Base-by-base conservation (phyloP, 1,140 invertebrate genomes). In the Spodoptera litura region DNA sequence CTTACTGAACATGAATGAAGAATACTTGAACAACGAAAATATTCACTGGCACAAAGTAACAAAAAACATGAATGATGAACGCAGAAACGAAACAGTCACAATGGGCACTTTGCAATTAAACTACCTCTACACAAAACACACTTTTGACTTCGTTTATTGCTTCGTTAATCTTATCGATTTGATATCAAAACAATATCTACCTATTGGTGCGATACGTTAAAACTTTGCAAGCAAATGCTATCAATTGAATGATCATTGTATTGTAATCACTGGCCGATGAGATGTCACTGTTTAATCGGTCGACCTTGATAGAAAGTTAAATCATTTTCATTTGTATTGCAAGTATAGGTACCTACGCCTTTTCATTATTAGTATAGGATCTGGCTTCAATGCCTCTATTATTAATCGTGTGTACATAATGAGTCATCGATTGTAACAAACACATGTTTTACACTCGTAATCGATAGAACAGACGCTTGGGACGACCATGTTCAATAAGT, bases 201-300 rank as follows among this genome's bases (percentile, higher is more conserved):
- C 49, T 73, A 8, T 56, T 20, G 20, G 12, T 73, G 52, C 52
- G 52, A 55, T 56, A 55, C 10, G 55, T 73, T 20, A 27, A 49
- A 13, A 15, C 38, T 27, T 12, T 15, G 49, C 27, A 61, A 61
- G 58, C 61, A 13, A 49, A n/a, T 49, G 15, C 52, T 55, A 75
- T 62, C 73, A 75, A 35, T 62, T 53, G 59, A 75, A 75, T 75
- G 59, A 75, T 75, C 59, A 75, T 64, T 75, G 73, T 75, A 64
- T 75, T 75, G 31, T 75, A 75, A 59, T 73, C 58, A 62, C 62
- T 25, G 27, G 6, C 72, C 72, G 59, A 59, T n/a, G 52, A 62
- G 38, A 75, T 62, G 20, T 68, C 25, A 75, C 10, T 20, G 5
- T 73, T 13, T 13, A 59, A 56, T 56, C 15, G 31, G 15, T 55